A percentile compares a stretch with the other conserved stretches of the same genome.
These are phyloP conservation scores for Notolepis coatsorum DNA, from an alignment of 2,797 vertebrate genomes.

Conservation along the genomic window DNA sequence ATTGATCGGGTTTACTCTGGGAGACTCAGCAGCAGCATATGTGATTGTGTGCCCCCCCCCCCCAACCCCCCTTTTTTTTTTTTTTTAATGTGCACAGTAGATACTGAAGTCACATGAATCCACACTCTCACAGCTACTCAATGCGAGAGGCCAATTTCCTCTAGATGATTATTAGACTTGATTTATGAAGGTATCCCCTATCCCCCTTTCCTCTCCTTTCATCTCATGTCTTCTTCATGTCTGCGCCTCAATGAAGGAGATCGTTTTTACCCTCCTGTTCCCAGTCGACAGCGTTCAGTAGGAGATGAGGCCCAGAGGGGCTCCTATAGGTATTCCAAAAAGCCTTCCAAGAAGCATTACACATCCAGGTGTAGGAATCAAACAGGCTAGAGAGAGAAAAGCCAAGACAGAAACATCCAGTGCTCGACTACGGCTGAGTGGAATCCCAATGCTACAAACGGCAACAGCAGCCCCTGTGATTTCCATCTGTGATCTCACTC, in stretches of 20 bases:
- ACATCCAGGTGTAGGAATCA: slow-evolving; percentile 39
- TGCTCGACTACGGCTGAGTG: background rate
- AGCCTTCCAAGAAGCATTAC: slow-evolving; percentile 31
- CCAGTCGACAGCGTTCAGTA: background rate
- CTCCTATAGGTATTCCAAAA: background rate
- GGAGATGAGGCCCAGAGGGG: background rate
- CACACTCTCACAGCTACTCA: background rate
- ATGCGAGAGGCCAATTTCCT: background rate
- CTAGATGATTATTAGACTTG: background rate
- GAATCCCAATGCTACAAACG: background rate
- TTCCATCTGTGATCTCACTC: slow-evolving; percentile 26
- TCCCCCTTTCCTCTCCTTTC: background rate
- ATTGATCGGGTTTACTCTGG: slow-evolving; percentile 12
- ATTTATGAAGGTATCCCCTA: background rate
- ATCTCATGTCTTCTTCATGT: background rate
- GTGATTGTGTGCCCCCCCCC: too few species aligned
- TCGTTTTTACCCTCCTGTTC: background rate
- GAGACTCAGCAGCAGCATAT: background rate
- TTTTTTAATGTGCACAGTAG: background rate
- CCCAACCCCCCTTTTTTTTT: background rate
- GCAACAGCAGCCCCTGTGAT: slow-evolving; percentile 22
- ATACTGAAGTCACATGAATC: slow-evolving; percentile 7
- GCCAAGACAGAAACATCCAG: slow-evolving; percentile 17
- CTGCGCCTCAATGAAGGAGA: background rate
- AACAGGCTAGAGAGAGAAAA: slow-evolving; percentile 26